Conservation (phyloP, 2,888 invertebrate species). For the Dicycla oo region DNA sequence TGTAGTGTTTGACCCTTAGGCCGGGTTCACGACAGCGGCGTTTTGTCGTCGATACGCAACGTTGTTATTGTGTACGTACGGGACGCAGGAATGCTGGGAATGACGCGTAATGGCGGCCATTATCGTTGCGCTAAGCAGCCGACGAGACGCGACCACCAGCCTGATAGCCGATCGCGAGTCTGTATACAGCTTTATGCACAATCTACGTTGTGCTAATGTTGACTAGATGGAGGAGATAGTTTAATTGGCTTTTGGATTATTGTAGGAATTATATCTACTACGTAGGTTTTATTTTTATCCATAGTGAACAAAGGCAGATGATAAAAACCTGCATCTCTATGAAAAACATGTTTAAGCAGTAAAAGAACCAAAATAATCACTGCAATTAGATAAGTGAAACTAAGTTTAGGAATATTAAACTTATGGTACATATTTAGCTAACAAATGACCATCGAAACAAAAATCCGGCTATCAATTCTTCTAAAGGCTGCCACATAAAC, state of each 20-base stretch:
- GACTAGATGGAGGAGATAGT: background rate
- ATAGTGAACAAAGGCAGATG: background rate
- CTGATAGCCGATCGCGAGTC: slow-evolving; percentile 62
- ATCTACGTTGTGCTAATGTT: slow-evolving; percentile 18
- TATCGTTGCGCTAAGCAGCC: slow-evolving; percentile 74
- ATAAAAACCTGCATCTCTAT: background rate
- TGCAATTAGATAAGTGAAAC: slow-evolving; percentile 1
- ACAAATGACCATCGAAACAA: slow-evolving; percentile 41
- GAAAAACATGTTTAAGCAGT: background rate
- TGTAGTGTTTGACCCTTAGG: slow-evolving; percentile 56
- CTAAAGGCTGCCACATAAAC: slow-evolving; percentile 55
- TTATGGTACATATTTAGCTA: slow-evolving; percentile 40
- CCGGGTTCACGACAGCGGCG: slow-evolving; percentile 55
- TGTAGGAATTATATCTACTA: background rate
- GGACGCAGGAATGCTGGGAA: slow-evolving; percentile 72
- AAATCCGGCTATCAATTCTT: slow-evolving; percentile 57
- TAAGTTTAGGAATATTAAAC: slow-evolving; percentile 24
- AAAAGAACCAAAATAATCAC: slow-evolving; percentile 19
- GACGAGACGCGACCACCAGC: slow-evolving; percentile 72
- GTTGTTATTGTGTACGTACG: slow-evolving; percentile 65
- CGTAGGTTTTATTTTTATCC: background rate
- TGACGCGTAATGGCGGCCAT: slow-evolving; percentile 75
- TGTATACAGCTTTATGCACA: slow-evolving; percentile 38
- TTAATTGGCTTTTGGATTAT: background rate
- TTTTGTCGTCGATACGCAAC: slow-evolving; percentile 64